Evolutionary conservation across 2,888 invertebrate genomes (phyloP), one percentile per base, ranked within the genome.

Genomic region (Aradus depressus): DNA sequence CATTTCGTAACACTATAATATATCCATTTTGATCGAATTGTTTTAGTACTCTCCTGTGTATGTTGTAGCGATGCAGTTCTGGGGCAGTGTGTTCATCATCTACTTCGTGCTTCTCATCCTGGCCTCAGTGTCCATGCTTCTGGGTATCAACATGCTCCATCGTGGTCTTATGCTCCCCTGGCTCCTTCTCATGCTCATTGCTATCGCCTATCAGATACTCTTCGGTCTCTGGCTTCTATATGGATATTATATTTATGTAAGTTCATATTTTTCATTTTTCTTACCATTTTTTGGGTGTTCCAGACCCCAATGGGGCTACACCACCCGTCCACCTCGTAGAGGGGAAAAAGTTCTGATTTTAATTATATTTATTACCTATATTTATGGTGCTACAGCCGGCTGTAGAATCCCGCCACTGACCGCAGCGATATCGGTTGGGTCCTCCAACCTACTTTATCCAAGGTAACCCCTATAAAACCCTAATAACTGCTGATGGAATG

Each of bases 161-260:
- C 72, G 91, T 61, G 90, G 89, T 0, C 75, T 82, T 67, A 76
- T 91, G 64, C 67, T 91, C 34, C 90, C 90, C 0, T 91, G 89
- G 88, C 65, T 90, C 37, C 64, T 73, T 10, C 69, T 75, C 1
- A 79, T 86, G 72, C 79, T 77, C 0, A 60, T 83, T 8, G 75
- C 80, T 12, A 80, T 86, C 42, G 54, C 77, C 1, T 88, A 88
- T 65, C 87, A 89, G 66, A 68, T 86, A 4, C 64, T 80, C 2
- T 89, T 87, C 66, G 86, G 89, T 4, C 68, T 90, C 23, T 90
- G 90, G 88, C 72, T 90, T 2, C 71, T 90, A 31, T 86, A 84
- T 55, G 88, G 89, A 55, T 91, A 91, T 64, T 91, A 91, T 63
- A 90, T 90, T 63, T 90, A 90, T 70, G 89, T 90, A 68, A 82